Evolutionary conservation across 2,797 vertebrate species (phyloP).

Genomic region (Vipera ursinii): DNA sequence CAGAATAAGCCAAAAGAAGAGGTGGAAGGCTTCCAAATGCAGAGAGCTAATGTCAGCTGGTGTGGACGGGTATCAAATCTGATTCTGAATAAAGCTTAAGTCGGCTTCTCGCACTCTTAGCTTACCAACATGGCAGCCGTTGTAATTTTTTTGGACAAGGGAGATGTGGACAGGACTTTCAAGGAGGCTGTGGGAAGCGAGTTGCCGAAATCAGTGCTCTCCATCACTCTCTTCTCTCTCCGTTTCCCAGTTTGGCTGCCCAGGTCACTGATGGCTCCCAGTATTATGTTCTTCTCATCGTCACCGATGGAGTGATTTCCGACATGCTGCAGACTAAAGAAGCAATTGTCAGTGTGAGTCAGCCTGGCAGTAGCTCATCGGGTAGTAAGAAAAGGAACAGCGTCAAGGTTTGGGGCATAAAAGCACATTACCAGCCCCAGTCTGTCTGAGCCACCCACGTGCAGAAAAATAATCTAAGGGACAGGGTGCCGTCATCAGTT

Average conservation of each 20-base stretch:
- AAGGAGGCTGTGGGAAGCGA: no score
- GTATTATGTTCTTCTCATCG: conserved; percentile 92
- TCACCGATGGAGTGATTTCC: conserved; percentile 92
- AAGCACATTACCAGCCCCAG: not conserved
- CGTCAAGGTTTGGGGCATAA: no score
- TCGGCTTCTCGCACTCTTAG: not conserved
- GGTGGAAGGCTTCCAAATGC: not conserved
- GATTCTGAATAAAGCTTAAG: not conserved
- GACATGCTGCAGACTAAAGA: conserved; percentile 96
- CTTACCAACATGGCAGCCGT: not conserved
- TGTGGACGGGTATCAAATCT: not conserved
- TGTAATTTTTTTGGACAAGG: not conserved
- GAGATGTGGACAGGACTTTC: not conserved
- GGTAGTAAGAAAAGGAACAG: not conserved
- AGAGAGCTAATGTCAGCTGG: not conserved
- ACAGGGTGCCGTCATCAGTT: not conserved
- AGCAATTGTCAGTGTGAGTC: conserved; percentile 87
- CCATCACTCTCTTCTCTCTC: not conserved
- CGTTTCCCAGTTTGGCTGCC: conserved; percentile 75
- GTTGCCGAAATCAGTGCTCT: not conserved
- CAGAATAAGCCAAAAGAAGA: not conserved
- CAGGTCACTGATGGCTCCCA: conserved; percentile 88
- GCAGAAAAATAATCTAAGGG: not conserved
- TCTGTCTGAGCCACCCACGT: not conserved
- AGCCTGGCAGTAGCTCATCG: not conserved